Evolutionary conservation across 1,140 invertebrate genomes (phyloP), one percentile per base, ranked within the genome.

Genomic region (Dendroctonus ponderosae): DNA sequence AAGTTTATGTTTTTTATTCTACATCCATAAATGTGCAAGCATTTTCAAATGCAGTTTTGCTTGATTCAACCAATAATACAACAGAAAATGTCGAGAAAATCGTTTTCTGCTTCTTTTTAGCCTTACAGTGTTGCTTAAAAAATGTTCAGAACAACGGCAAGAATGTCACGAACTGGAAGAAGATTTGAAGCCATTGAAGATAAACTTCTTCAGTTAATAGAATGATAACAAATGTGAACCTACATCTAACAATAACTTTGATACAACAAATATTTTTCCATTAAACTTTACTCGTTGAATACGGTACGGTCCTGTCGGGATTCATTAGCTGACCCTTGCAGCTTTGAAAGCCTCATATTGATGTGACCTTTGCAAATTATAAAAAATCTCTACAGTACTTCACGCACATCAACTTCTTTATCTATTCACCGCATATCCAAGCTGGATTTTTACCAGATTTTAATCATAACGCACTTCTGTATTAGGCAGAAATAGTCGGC

Each of bases 331-430:
- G 44, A 46, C 44, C 44, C 44, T 12, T 12, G 44, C 9, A 46
- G 44, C 44, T 46, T 46, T 12, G 44, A 46, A 46, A 46, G 44
- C 44, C 44, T 46, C 44, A 46, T 46, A 46, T 46, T 46, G 44
- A 11, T 46, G 12, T 12, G 44, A 14, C 44, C 9, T 9, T 46
- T 46, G 44, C 12, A 46, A 46, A 46, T 46, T 46, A 46, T 46
- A 4, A 14, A 46, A 46, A 46, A 46, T 11, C 1, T 9, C 44
- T 9, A 3, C 9, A 14, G 44, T 46, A 46, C 12, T 46, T 46
- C 44, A 46, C 44, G 44, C 44, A 46, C 44, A 46, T 9, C 44
- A 11, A 11, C 44, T 46, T 12, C 44, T 26, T 26, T 26, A 26
- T 26, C 26, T 26, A 26, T 26, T 26, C 26, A 26, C 26, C 26